Conservation (phyloP, 2,888 invertebrate species). For the Mythimna pallens region DNA sequence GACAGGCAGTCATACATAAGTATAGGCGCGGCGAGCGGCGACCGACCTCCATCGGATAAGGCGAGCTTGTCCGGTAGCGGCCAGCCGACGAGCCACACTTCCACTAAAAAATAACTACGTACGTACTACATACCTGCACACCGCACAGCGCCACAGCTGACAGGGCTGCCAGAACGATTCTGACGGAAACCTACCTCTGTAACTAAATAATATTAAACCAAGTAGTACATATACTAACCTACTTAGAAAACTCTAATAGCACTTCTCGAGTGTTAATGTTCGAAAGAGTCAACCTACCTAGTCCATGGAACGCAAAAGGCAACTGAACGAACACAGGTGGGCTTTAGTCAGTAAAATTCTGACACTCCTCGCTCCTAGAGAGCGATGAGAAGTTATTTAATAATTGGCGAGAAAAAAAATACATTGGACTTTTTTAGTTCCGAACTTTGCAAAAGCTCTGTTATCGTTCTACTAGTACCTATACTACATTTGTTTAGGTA, state of each 20-base stretch:
- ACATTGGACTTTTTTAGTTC: background rate
- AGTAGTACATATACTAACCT: too few relatives aligned
- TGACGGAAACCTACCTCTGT: conserved; percentile 7
- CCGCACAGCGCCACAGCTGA: conserved; percentile 36
- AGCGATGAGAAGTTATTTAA: too few relatives aligned
- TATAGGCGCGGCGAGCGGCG: conserved; percentile 70
- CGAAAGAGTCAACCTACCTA: too few relatives aligned
- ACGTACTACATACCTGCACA: conserved; percentile 53
- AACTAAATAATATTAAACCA: too few relatives aligned
- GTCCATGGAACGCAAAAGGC: background rate
- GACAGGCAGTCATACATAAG: conserved; percentile 67
- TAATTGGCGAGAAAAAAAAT: too few relatives aligned
- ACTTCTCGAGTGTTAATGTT: background rate
- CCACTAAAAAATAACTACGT: conserved; percentile 76
- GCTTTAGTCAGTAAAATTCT: too few relatives aligned
- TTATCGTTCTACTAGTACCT: conserved; percentile 19
- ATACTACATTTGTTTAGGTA: too few relatives aligned
- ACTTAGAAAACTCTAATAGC: background rate
- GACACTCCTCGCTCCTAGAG: too few relatives aligned
- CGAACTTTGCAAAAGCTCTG: conserved; percentile 17
- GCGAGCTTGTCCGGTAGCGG: conserved; percentile 81
- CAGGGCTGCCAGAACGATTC: conserved; percentile 46
- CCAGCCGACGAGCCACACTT: conserved; percentile 74
- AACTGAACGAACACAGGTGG: background rate
- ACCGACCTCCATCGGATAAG: conserved; percentile 82